A percentile compares a stretch with the other conserved stretches of the same genome.
Conservation (phyloP, 2,888 invertebrate genomes). For the Dioctria rufipes region DNA sequence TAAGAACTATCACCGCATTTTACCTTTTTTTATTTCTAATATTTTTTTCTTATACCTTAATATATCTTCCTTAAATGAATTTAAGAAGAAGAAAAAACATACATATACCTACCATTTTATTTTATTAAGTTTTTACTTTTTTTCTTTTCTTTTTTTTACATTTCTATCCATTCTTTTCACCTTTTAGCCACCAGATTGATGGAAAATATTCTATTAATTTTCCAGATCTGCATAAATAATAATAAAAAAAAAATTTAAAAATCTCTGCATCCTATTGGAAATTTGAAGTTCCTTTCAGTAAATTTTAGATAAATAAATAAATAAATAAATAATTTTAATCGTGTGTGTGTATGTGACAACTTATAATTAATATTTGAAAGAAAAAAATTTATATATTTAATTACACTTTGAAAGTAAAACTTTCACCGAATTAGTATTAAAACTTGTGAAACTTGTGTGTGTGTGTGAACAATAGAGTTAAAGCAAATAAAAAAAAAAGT, state of each 20-base stretch:
- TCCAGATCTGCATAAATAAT: neutral
- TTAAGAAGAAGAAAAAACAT: neutral
- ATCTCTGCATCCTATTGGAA: slow-evolving; percentile 5
- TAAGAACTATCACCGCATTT: too few species aligned
- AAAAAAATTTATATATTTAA: too few species aligned
- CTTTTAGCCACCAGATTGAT: too few species aligned
- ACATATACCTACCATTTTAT: too few species aligned
- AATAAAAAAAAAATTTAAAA: neutral
- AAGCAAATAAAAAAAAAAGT: neutral
- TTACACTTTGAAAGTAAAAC: too few species aligned
- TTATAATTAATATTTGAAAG: too few species aligned
- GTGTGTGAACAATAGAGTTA: neutral
- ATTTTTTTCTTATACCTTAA: neutral
- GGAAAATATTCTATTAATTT: neutral
- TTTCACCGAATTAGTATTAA: too few species aligned
- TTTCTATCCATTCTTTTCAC: too few species aligned
- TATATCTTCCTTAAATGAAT: neutral
- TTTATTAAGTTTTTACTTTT: too few species aligned
- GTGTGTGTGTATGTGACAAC: neutral
- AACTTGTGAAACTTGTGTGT: neutral
- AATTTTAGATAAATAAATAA: slow-evolving; percentile 10
- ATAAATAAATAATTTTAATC: slow-evolving; percentile 5
- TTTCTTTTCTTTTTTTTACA: too few species aligned
- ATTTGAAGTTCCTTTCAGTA: slow-evolving; percentile 8
- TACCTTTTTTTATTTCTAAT: too few species aligned